Base-by-base conservation (phyloP, 37 sponge, comb jelly and placozoan species). In the Dysidea cf. avara region DNA sequence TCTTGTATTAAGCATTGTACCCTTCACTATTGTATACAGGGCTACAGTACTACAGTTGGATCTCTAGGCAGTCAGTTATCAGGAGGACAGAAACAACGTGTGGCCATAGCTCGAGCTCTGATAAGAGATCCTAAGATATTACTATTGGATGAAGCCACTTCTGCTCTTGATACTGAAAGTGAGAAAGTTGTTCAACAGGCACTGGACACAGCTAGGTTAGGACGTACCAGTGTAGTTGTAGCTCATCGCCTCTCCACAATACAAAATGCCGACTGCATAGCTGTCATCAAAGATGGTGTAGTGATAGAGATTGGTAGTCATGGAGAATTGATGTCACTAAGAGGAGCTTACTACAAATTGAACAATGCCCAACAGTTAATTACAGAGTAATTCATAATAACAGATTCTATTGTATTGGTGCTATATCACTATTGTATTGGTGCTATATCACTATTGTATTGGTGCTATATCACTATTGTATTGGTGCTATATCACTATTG, bases 181-280 rank as follows among this genome's bases (percentile, higher is more conserved):
- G n/a, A n/a, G n/a, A n/a, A 81, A 86, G 55, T 91, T 13, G 92
- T 91, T 13, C 92, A 91, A 51, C 75, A 85, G 33, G 92, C 92
- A 21, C 76, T 91, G 58, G 92, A 91, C 75, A 68, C 58, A 31
- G 92, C 92, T 57, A 76, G 86, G 59, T 74, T 85, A 69, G 91
- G 86, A 3, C 43, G 86, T 1, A 90, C 91, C 39, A 67, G 73
- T 64, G 80, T 90, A 16, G 85, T 90, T 46, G 85, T 90, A 18
- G 91, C 91, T 40, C 91, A 90, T 70, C 66, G 91, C 1, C 79
- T 90, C 54, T n/a, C n/a, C n/a, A n/a, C n/a, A n/a, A n/a, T n/a
- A n/a, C n/a, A n/a, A n/a, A n/a, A n/a, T n/a, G n/a, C 91, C 34
- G 91, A 90, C 56, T 47, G 52, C 24, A 90, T 90, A 64, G 77